Evolutionary conservation across 2,113 vertebrate species (phyloP), one percentile per base, ranked within the genome.

Genomic region (Misgurnus anguillicaudatus): DNA sequence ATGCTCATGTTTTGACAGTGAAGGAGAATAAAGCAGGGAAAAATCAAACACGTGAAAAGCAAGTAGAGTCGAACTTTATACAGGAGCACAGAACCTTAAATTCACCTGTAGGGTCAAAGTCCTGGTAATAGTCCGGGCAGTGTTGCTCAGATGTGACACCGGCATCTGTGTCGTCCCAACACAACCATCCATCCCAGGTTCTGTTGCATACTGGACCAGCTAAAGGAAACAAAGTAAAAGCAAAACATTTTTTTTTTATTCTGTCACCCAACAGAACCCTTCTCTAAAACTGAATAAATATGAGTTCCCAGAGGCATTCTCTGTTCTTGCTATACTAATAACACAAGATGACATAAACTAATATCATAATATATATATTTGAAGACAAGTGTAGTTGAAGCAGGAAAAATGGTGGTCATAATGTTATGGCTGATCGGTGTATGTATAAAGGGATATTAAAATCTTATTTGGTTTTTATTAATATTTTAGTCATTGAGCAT

Each of bases 121-220:
- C 96, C 75, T 95, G 94, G 74, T 96, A 99, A 85, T 99, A 98
- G 86, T 99, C 96, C 0, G 98, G 97, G 69, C 98, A 99, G 45
- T 90, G 94, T 86, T 99, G 97, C 77, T 95, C 93, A 0, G 94
- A 92, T 5, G 89, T 89, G 0, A 93, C 84, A 13, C 98, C 97
- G 0, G 94, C 91, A 0, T 89, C 86, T 0, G 94, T 94, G 67
- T 98, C 95, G 0, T 93, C 95, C 98, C 98, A 99, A 80, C 98
- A 99, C 71, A 99, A 80, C 98, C 98, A 99, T 0, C 98, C 98
- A 9, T 99, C 98, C 98, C 98, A 99, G 0, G 98, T 99, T 57
- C 95, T 93, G 82, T 95, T 98, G 88, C 98, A 99, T 86, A 93
- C 84, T 17, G 89, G 75, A 21, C 94, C 96, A 95, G 51, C 55